Percentiles rank a stretch among this genome's conserved stretches.
phyloP scores from a whole-genome alignment of 2,888 invertebrate genomes.

The Standfussiana lucernea region DNA sequence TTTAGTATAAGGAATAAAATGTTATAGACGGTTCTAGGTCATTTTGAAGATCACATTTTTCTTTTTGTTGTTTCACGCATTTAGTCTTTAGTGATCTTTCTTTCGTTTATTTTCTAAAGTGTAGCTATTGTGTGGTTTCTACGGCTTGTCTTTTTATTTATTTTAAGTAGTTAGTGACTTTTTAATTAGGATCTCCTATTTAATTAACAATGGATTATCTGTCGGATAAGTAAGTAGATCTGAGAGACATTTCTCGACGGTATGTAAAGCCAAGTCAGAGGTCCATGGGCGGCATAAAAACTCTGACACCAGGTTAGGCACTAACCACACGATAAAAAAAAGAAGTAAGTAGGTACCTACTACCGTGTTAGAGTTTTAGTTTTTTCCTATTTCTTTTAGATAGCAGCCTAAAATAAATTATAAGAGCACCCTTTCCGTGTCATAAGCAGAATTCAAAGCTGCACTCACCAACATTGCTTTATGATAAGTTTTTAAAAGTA shows the following conservation, averaged over 20 bases:
- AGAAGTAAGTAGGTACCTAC: no score
- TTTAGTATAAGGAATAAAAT: neutral
- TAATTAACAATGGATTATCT: neutral
- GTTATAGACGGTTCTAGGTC: neutral
- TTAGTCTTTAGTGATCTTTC: neutral
- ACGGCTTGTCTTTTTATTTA: neutral
- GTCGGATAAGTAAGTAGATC: neutral
- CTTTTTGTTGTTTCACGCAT: neutral
- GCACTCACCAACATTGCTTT: neutral
- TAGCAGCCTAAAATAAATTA: neutral
- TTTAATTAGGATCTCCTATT: neutral
- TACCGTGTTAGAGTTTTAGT: neutral
- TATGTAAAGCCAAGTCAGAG: no score
- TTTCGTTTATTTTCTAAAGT: neutral
- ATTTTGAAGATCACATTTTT: neutral
- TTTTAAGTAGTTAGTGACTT: neutral
- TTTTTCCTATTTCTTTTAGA: neutral
- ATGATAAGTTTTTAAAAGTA: neutral
- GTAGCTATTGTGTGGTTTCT: neutral
- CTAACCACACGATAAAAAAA: no score
- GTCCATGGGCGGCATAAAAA: no score
- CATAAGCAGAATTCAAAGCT: constrained; percentile 1
- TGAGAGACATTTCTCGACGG: no score
- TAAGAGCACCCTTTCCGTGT: neutral
- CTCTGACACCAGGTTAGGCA: no score